A percentile compares a stretch with the other conserved stretches of the same genome.
Evolutionary conservation across 2,113 vertebrate genomes (phyloP).

Genomic region (Mastomys natalensis): DNA sequence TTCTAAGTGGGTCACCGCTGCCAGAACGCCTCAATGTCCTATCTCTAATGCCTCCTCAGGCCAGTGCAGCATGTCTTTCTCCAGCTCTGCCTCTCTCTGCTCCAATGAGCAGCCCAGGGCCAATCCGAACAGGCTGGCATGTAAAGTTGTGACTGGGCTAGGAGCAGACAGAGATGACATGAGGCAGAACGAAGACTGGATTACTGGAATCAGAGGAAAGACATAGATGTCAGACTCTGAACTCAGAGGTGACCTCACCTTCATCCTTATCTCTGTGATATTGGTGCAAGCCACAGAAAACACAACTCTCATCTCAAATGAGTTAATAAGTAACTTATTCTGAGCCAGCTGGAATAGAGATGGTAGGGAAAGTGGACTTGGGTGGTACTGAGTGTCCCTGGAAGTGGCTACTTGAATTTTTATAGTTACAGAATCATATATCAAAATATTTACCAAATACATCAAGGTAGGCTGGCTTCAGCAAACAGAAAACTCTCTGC

Average conservation of each 20-base stretch:
- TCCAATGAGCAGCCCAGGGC: slow-evolving; percentile 26
- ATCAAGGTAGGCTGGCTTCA: not conserved
- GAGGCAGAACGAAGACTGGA: not conserved
- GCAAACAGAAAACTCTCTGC: not conserved
- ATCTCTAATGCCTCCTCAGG: slow-evolving; percentile 52
- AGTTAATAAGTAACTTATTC: not conserved
- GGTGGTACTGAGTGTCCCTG: too few species aligned
- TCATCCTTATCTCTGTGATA: not conserved
- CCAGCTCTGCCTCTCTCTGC: not conserved
- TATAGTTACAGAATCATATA: not conserved
- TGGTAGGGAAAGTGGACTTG: too few species aligned
- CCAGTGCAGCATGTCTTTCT: not conserved
- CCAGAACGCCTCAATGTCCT: slow-evolving; percentile 53
- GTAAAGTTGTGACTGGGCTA: not conserved
- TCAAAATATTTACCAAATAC: not conserved
- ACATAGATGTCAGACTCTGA: not conserved
- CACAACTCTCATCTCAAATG: not conserved
- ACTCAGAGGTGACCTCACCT: not conserved
- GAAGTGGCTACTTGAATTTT: not conserved
- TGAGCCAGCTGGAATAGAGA: not conserved
- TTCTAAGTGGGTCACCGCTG: slow-evolving; percentile 63
- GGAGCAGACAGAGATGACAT: not conserved
- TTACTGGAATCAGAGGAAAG: not conserved
- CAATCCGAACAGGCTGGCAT: not conserved
- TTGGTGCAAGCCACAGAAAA: not conserved